These are phyloP conservation scores for Dolichoris vasculosae DNA, from an alignment of 1,140 invertebrate species.

Conservation along the genomic window DNA sequence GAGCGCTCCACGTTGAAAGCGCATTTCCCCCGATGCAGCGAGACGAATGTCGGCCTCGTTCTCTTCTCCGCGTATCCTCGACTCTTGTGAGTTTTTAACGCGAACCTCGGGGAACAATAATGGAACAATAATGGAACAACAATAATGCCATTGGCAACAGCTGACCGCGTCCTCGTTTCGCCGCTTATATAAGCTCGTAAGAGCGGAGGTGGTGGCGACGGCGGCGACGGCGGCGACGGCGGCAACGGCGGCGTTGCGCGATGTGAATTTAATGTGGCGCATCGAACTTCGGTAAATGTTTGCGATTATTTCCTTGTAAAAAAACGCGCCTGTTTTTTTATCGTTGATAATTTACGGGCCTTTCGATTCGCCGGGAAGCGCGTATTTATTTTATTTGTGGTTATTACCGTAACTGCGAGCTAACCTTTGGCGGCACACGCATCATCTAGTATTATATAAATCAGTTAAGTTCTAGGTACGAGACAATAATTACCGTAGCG, in stretches of 20 bases:
- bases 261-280: background rate
- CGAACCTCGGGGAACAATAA: too few species aligned
- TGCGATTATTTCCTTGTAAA: background rate
- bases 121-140: too few species aligned
- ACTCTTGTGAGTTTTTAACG: too few species aligned
- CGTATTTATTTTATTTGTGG: background rate
- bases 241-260: background rate
- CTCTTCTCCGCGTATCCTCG: too few species aligned
- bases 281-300: background rate
- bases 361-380: background rate
- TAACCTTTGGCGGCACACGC: background rate
- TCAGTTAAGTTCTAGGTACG: slow-evolving; percentile 5
- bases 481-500: background rate
- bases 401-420: slow-evolving; percentile 13
- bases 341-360: background rate
- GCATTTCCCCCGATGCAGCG: background rate
- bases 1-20: background rate
- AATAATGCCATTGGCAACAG: background rate
- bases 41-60: background rate
- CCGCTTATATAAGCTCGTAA: background rate
- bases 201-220: too few species aligned
- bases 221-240: too few species aligned
- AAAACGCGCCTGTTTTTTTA: background rate
- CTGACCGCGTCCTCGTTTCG: background rate
- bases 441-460: background rate